These are phyloP conservation scores for Nasua narica DNA, from an alignment of 2,797 vertebrate species.

Conservation along the genomic window DNA sequence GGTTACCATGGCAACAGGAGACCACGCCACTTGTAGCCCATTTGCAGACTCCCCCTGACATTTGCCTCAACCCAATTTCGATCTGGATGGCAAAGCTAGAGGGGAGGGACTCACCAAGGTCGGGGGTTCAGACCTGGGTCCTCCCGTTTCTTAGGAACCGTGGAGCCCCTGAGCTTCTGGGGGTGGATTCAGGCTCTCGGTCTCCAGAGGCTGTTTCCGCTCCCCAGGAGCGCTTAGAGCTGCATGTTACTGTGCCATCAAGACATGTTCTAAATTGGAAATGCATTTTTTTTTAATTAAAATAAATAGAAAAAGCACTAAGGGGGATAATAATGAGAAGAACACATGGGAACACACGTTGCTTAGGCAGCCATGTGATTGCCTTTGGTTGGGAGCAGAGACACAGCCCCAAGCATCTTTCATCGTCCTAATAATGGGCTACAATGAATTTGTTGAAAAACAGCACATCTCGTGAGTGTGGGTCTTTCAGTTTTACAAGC, in stretches of 20 bases:
- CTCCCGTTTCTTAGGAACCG: background rate
- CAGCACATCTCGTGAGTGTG: background rate
- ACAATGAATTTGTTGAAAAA: background rate
- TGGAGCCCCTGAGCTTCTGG: background rate
- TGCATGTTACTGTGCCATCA: background rate
- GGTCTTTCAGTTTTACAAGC: background rate
- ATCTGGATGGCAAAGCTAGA: background rate
- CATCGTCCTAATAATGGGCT: background rate
- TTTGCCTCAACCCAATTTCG: background rate
- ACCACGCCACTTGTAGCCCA: background rate
- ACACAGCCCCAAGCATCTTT: background rate
- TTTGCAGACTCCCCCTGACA: background rate
- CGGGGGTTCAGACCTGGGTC: background rate
- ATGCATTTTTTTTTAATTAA: background rate
- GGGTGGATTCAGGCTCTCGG: background rate
- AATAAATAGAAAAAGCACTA: background rate
- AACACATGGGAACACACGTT: background rate
- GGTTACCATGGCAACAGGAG: background rate
- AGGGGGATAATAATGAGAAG: background rate
- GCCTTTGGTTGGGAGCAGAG: background rate
- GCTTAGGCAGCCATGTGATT: background rate
- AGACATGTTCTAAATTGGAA: conserved; percentile 13
- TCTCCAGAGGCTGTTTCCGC: background rate
- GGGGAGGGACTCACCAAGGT: rapidly evolving
- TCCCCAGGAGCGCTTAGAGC: background rate